Evolutionary conservation across 2,113 vertebrate genomes (phyloP).

Genomic region (Laticauda laticaudata): DNA sequence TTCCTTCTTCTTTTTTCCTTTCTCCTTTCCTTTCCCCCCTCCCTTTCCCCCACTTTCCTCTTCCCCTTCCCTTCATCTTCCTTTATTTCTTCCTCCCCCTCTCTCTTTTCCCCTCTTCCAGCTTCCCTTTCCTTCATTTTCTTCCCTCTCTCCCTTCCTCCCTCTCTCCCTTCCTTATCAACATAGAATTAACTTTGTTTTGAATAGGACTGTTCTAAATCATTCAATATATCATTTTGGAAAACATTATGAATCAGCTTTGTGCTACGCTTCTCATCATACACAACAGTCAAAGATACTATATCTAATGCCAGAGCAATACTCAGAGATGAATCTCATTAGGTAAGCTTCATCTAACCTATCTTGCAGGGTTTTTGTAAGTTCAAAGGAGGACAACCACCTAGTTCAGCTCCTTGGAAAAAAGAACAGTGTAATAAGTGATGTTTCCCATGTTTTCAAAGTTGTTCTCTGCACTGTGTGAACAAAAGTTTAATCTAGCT

Average conservation of each 20-base stretch:
- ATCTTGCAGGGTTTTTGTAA: background rate
- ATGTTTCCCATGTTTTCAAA: background rate
- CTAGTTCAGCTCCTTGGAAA: background rate
- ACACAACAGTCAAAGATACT: background rate
- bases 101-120: background rate
- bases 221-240: background rate
- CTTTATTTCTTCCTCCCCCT: background rate
- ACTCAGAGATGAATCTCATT: background rate
- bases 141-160: too few species aligned
- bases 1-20: background rate
- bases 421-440: background rate
- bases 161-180: background rate
- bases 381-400: background rate
- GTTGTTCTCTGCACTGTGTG: background rate
- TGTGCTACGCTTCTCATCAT: background rate
- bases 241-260: background rate
- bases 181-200: constrained; percentile 18
- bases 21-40: background rate
- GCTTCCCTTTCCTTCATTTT: background rate
- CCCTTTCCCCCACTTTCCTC: too few species aligned
- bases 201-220: background rate
- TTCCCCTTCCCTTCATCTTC: background rate
- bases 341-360: background rate
- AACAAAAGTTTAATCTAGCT: background rate
- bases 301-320: background rate